Base-by-base conservation (phyloP, 2,113 vertebrate genomes). In the Dunckerocampus dactyliophorus region DNA sequence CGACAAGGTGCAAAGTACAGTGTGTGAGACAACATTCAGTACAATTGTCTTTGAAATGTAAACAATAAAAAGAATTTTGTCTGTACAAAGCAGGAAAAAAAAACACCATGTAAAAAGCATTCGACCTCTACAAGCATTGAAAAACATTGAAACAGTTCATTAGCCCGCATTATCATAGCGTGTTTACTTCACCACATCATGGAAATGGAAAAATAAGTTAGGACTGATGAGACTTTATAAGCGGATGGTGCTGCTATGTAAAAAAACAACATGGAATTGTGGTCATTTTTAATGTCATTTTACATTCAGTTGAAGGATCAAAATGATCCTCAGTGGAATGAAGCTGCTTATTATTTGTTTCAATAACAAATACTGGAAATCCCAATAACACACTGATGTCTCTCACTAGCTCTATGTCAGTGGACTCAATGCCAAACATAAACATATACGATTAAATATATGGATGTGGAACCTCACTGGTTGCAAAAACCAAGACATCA, bases 1-100 rank as follows among this genome's bases (percentile, higher is more conserved):
- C 39, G 3, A 87, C 86, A 88, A 69, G 82, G 73, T 82, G 75
- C 82, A 87, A 86, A 88, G 75, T 84, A 88, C 85, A 89, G 85
- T 88, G 84, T 84, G 74, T 74, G 70, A 79, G 71, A 88, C 75
- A 62, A 89, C 88, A 88, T 88, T 88, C 85, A 82, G 61, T 77
- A 56, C 74, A 79, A 85, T 75, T 75, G 75, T 86, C 68, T 77
- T 81, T 81, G 72, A 72, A 76, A 80, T 87, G 83, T 88, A 89
- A 89, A 88, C 82, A 87, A 82, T 66, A 75, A 72, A 82, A 71
- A 75, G 59, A 60, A 58, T 47, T 65, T 62, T 56, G 39, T 56
- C 47, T 73, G 52, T 64, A 77, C 52, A 63, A 56, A 78, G 74
- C 67, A 48, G 62, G 68, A 43, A 59, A 60, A 57, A 56, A 57